Base-by-base conservation (phyloP, 2,888 invertebrate species). In the Himalopsyche japonica region DNA sequence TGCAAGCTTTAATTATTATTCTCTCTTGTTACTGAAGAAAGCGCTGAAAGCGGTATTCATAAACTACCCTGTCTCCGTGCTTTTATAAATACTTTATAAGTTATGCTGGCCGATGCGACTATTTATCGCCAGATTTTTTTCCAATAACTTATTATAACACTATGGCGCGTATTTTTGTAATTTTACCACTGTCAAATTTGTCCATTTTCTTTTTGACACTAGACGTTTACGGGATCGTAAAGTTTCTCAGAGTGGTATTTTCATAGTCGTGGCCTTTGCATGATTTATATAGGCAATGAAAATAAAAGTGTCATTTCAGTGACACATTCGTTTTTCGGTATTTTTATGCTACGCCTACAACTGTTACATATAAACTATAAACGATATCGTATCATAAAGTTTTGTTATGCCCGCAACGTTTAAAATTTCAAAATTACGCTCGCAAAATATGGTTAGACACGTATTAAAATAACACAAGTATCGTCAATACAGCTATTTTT, bases 261-360 rank as follows among this genome's bases (percentile, higher is more conserved):
- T 57, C 43, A 77, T 70, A 34, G 77, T 27, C 34, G 24, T 81
- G 82, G 76, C 49, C 84, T 37, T 82, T 24, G 43, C 78, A 80
- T 84, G 86, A 86, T 86, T 86, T 86, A 86, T 84, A 80, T 37
- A 18, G 37, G 82, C 80, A 84, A 83, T 85, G 83, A 85, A 85
- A 83, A 85, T 81, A 83, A 83, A 81, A 83, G 77, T 82, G 81
- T 85, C 79, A 49, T 79, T 85, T 83, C 81, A 81, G 85, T 82
- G 85, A 80, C 80, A 76, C 81, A 81, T 85, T 79, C 81, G 48
- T 83, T 43, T 79, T 49, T 64, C 24, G 76, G 76, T 70, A 15
- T 64, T 83, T 85, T 81, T 80, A 81, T 76, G 64, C 48, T 79
- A 76, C 47, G 70, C 70, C 70, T 70, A 70, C 70, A 70, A 70